phyloP scores from a whole-genome alignment of 2,797 vertebrate species.

The Pseudochaenichthys georgianus region DNA sequence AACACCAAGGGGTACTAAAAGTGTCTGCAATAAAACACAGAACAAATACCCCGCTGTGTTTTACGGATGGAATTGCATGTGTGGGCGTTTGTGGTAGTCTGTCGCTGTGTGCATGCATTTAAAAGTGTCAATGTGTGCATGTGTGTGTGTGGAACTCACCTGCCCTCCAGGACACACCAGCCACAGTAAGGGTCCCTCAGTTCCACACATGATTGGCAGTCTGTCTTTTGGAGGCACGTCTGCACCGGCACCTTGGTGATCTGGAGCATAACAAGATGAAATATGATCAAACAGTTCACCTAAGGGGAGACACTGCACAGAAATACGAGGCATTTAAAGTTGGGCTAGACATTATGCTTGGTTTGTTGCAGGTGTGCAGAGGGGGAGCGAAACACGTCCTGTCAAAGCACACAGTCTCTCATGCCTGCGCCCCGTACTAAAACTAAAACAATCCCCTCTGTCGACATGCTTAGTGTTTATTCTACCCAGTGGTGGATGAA shows the following conservation, averaged over 20 bases:
- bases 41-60: conserved; percentile 70
- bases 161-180: conserved; percentile 96
- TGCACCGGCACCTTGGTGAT: conserved; percentile 93
- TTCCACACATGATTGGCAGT: conserved; percentile 89
- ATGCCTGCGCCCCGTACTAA: conserved; percentile 13
- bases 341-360: conserved; percentile 11
- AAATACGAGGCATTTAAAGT: conserved; percentile 40
- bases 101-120: conserved; percentile 35
- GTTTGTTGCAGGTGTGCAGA: conserved; percentile 37
- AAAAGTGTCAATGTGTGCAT: conserved; percentile 1
- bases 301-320: conserved; percentile 37
- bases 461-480: conserved; percentile 28
- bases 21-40: conserved; percentile 69
- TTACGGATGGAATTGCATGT: conserved; percentile 62
- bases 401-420: conserved; percentile 18
- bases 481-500: background rate
- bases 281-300: conserved; percentile 52
- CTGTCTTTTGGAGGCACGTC: conserved; percentile 85
- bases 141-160: conserved; percentile 77
- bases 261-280: conserved; percentile 75
- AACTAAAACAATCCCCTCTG: conserved; percentile 22
- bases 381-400: conserved; percentile 20
- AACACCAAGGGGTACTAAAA: conserved; percentile 70
- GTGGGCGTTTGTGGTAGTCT: conserved; percentile 53
- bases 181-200: conserved; percentile 95